Evolutionary conservation across 2,113 vertebrate genomes (phyloP), one percentile per base, ranked within the genome.

Genomic region (Athene noctua): DNA sequence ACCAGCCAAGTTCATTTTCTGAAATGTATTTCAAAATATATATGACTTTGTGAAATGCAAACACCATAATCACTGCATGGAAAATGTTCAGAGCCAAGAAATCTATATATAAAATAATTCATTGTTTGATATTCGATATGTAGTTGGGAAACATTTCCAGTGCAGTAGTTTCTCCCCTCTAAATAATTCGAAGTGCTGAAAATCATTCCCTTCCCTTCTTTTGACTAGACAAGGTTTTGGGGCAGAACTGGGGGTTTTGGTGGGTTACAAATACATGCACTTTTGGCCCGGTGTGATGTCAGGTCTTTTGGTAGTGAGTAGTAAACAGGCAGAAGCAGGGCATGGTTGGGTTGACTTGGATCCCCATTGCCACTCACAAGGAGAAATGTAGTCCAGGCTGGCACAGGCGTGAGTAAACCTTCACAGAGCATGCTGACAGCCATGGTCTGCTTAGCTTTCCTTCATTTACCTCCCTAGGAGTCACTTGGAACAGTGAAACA

Each of bases 1-100:
- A 74, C 2, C 27, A 86, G 59, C 6, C 9, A n/a, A 52, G 44
- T 71, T 55, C 7, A 51, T 80, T 80, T 92, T 86, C 72, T 80
- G 71, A 75, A 86, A 70, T 42, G 36, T 68, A 75, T 79, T 96
- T 90, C 40, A 63, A 92, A 78, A 72, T 49, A 84, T 51, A 71
- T 89, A 27, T 85, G 73, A 75, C 27, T 91, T 59, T 40, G 13
- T 79, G 52, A 27, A 87, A 58, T 51, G 30, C 21, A 80, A 94
- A 79, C 36, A 58, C 38, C 18, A 30, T 54, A 42, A 81, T 68
- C 16, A 57, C 27, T 49, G 32, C 16, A 29, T 3, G 13, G 85
- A 94, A 89, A 85, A 54, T 27, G 3, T 70, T n/a, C 40, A 80
- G 71, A 86, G 52, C 25, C 65, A 94, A 91, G 46, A 80, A 94